Conservation (phyloP, 1,140 invertebrate species). For the Subanguina moxae region DNA sequence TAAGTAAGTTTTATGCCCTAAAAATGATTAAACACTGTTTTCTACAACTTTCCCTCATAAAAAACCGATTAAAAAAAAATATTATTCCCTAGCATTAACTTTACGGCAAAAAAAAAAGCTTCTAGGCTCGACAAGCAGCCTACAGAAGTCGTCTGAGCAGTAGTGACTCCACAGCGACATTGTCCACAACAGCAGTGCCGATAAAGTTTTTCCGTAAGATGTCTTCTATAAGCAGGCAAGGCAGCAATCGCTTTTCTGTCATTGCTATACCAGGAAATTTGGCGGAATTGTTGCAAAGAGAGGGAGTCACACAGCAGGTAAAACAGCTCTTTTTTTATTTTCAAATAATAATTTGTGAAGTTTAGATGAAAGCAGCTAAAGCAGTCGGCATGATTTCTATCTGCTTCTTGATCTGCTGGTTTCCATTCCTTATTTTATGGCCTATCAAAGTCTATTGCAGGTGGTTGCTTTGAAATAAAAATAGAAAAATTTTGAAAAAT, state of each 20-base stretch:
- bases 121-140: neutral
- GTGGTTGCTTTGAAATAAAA: neutral
- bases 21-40: too few species aligned
- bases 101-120: too few species aligned
- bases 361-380: slow-evolving; percentile 31
- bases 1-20: too few species aligned
- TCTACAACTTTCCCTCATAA: too few species aligned
- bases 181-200: slow-evolving; percentile 6
- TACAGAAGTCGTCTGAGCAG: neutral
- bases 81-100: too few species aligned
- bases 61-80: too few species aligned
- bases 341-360: neutral
- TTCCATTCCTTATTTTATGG: slow-evolving; percentile 3
- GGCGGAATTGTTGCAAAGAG: slow-evolving; percentile 31
- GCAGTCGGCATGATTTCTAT: slow-evolving; percentile 25
- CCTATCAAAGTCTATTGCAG: neutral
- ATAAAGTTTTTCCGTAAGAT: slow-evolving; percentile 9
- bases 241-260: slow-evolving; percentile 22
- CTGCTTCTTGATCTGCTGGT: slow-evolving; percentile 3
- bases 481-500: too few species aligned
- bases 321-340: slow-evolving; percentile 15
- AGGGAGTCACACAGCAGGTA: slow-evolving; percentile 26
- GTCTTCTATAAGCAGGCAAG: neutral
- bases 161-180: slow-evolving; percentile 7
- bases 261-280: slow-evolving; percentile 32